Conservation (phyloP, 1,140 invertebrate species). For the Cotesia typhae region DNA sequence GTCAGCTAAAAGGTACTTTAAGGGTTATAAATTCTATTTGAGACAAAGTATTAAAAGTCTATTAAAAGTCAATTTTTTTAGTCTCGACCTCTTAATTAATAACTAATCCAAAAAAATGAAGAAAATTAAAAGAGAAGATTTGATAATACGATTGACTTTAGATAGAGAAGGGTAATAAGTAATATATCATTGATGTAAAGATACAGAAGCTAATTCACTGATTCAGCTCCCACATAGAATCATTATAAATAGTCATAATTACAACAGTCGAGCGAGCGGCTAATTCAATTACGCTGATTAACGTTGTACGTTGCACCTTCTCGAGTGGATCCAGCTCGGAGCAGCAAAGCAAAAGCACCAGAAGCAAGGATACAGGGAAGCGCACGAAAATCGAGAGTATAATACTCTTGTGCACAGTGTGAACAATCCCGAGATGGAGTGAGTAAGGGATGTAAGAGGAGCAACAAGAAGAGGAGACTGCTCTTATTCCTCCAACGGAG, state of each 20-base stretch:
- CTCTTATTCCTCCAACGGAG: too few species aligned
- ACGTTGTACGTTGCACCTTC: constrained; percentile 60
- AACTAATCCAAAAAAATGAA: too few species aligned
- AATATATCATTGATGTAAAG: constrained; percentile 14
- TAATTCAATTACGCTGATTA: constrained; percentile 67
- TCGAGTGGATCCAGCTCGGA: constrained; percentile 29
- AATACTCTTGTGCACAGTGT: too few species aligned
- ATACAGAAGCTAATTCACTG: constrained; percentile 32
- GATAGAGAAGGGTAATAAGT: background rate
- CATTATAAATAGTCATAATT: constrained; percentile 68
- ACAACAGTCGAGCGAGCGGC: constrained; percentile 63
- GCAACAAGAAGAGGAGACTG: background rate
- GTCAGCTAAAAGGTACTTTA: too few species aligned
- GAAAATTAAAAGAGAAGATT: too few species aligned
- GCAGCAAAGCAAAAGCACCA: constrained; percentile 32
- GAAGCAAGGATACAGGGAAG: constrained; percentile 1
- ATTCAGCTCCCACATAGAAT: constrained; percentile 47
- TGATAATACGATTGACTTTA: background rate
- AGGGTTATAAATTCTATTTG: too few species aligned
- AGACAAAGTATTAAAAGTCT: too few species aligned
- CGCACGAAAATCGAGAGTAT: constrained; percentile 1
- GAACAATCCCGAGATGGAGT: background rate
- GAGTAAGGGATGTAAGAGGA: background rate
- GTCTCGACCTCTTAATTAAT: too few species aligned
- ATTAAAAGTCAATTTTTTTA: too few species aligned